Evolutionary conservation across 1,140 invertebrate genomes (phyloP), one percentile per base, ranked within the genome.

Genomic region (Drosophila parabipectinata): DNA sequence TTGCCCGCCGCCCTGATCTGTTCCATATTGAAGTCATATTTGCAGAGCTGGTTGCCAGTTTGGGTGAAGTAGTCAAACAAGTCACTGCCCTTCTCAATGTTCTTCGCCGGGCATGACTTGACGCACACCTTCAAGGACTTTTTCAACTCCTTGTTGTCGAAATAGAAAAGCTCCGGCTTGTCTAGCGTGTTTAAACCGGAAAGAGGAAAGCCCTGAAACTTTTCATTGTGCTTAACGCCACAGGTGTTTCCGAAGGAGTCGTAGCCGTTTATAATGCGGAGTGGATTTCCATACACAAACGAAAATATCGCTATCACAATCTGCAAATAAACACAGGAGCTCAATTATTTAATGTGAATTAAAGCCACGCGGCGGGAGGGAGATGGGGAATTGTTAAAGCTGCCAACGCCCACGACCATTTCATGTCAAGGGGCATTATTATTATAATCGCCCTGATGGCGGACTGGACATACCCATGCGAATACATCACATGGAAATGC

Each of bases 191-290:
- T 96, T 71, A 95, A 93, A 12, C 97, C 97, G 12, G 97, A 96
- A 34, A 96, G 92, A 5, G 95, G 94, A 77, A 96, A 94, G 77
- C 95, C 95, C 28, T 94, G 94, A 68, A 97, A 95, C 68, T 95
- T 94, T 69, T 95, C 94, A 91, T 97, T 96, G 67, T 95, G 95
- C 74, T 95, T 95, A 47, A 96, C 95, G 21, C 97, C 97, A 92
- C 98, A 99, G 30, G 97, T 97, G 92, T 99, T 98, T n/a, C 98
- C 98, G 93, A 97, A 98, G 72, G 97, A 98, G 91, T 99, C 98
- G 92, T 97, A 98, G 47, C 98, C 98, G 94, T 98, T 97, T 62
- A 98, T 95, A 5, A 98, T 93, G 67, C 97, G 94, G 74, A 95
- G 92, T 3, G 97, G 97, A 93, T 97, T 97, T 0, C 98, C 97